Conservation (phyloP, 2,113 vertebrate species). For the Tyto alba region DNA sequence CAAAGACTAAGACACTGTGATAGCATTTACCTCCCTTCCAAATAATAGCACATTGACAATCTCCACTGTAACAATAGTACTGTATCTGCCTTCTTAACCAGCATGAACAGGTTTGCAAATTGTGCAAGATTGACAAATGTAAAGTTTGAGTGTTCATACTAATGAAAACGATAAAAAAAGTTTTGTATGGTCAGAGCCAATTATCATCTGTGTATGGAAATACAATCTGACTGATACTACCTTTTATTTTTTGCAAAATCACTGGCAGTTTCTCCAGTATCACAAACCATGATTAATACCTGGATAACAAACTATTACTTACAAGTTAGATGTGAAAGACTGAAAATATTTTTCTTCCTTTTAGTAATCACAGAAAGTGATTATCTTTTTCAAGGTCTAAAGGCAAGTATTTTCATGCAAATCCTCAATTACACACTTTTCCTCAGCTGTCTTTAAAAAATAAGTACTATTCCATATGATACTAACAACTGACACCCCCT, state of each 20-base stretch:
- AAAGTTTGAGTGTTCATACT: neutral
- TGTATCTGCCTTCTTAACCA: neutral
- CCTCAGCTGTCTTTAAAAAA: neutral
- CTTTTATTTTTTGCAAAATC: neutral
- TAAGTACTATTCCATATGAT: neutral
- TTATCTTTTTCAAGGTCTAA: neutral
- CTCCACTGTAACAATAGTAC: fast-evolving
- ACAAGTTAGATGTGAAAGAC: neutral
- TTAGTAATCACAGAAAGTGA: neutral
- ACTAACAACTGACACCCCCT: neutral
- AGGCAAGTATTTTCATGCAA: neutral
- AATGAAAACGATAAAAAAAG: fast-evolving
- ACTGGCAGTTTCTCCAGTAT: neutral
- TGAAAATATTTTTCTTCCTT: neutral
- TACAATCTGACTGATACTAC: neutral
- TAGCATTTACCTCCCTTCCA: neutral
- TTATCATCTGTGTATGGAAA: neutral
- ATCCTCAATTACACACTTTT: neutral
- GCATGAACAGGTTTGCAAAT: fast-evolving
- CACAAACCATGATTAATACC: neutral
- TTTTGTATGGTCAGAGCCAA: neutral
- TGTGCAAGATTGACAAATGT: neutral
- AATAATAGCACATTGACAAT: neutral
- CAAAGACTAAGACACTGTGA: neutral
- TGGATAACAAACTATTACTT: neutral